Evolutionary conservation across 2,113 vertebrate genomes (phyloP), one percentile per base, ranked within the genome.

Genomic region (Neolamprologus toae): DNA sequence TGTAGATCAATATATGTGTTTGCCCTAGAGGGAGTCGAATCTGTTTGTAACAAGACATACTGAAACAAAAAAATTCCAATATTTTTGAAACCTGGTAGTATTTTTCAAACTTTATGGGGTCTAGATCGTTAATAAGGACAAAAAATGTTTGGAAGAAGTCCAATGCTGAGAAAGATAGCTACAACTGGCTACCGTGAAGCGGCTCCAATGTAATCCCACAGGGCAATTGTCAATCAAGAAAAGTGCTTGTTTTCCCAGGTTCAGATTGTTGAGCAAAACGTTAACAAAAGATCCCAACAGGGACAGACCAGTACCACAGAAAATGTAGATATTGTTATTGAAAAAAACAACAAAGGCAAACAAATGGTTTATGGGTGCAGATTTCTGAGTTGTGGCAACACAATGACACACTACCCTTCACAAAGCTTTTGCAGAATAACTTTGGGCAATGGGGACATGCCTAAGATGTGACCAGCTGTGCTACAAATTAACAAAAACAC

Each of bases 1-100:
- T 81, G 86, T 80, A 78, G 86, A 92, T 91, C 90, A 90, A 94
- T 94, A 92, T 93, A 93, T 95, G 89, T 88, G 87, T 94, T 95
- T 94, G 86, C 92, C 93, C 93, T 88, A 87, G 66, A 92, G 91
- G 93, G 86, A 91, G 61, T 84, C 71, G 53, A 92, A 92, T 92
- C 54, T 91, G 91, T 87, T 92, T 94, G 83, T 94, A 88, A 93
- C 86, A 93, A 93, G 86, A 90, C 83, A 61, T 85, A 87, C 51
- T 90, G 47, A 49, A 31, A 49, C 23, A 19, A n/a, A 78, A 51
- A n/a, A 78, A 49, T 49, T 78, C 10, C 16, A 31, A 5, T 51
- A 78, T 78, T 51, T 76, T 51, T 51, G 6, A 47, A 76, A 17
- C 9, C 2, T 17, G 16, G 26, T 49, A 7, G 6, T 19, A 78